Conservation (phyloP, 2,797 vertebrate genomes). For the Sebastes nivosus region DNA sequence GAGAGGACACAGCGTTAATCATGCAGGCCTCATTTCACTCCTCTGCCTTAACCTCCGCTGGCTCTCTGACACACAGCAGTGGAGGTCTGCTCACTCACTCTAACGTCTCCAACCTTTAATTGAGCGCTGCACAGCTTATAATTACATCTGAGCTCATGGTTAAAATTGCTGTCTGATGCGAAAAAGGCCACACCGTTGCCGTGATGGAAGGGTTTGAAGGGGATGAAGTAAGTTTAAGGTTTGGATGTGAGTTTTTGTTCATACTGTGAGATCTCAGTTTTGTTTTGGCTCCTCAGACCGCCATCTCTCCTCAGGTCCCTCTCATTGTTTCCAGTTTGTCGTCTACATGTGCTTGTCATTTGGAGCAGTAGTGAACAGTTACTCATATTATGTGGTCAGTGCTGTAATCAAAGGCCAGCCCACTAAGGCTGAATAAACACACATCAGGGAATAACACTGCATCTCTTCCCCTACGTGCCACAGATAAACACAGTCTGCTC, state of each 20-base stretch:
- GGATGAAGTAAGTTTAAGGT: conserved; percentile 20
- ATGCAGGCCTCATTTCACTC: conserved; percentile 65
- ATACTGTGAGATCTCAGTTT: conserved; percentile 27
- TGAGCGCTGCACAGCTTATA: conserved; percentile 65
- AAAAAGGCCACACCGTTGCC: conserved; percentile 40
- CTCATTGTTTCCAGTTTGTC: conserved; percentile 76
- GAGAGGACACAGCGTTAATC: conserved; percentile 67
- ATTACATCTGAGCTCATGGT: conserved; percentile 74
- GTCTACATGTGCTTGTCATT: conserved; percentile 83
- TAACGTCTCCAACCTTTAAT: conserved; percentile 72
- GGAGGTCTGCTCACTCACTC: conserved; percentile 71
- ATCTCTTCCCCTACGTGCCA: conserved; percentile 64
- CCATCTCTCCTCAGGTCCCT: conserved; percentile 38
- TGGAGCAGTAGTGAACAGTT: conserved; percentile 75
- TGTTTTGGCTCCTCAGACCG: conserved; percentile 50
- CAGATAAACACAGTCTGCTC: conserved; percentile 69
- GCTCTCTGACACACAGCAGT: conserved; percentile 65
- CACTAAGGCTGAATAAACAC: conserved; percentile 78
- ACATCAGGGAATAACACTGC: conserved; percentile 76
- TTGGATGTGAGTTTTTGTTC: neutral
- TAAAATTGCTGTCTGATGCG: conserved; percentile 65
- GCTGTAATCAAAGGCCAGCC: conserved; percentile 79
- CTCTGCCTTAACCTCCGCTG: conserved; percentile 59
- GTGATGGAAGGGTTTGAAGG: conserved; percentile 39
- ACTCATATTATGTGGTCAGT: conserved; percentile 80